These are phyloP conservation scores for Electrona antarctica DNA, from an alignment of 2,113 vertebrate species.

Conservation along the genomic window DNA sequence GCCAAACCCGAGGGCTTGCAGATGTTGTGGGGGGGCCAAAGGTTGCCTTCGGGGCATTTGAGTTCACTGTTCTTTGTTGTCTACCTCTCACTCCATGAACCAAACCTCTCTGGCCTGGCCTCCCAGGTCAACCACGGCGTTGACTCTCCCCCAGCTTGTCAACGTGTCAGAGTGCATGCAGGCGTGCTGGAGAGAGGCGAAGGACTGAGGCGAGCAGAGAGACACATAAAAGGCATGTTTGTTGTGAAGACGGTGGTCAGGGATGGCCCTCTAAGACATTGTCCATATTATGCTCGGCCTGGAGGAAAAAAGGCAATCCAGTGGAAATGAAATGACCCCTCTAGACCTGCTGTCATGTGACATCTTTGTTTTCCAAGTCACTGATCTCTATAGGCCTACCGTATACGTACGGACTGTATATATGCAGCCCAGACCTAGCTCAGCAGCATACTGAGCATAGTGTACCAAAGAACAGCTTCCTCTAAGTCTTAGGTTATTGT, in stretches of 20 bases:
- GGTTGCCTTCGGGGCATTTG: conserved; percentile 46
- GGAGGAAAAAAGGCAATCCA: conserved; percentile 53
- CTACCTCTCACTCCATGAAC: conserved; percentile 60
- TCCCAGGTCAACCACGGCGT: conserved; percentile 67
- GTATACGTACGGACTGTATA: no score
- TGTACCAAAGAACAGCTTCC: conserved; percentile 1
- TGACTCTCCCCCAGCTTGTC: conserved; percentile 67
- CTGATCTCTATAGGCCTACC: neutral
- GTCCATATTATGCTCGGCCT: conserved; percentile 56
- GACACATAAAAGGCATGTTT: conserved; percentile 63
- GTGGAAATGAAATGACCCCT: conserved; percentile 56
- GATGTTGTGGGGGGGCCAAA: conserved; percentile 53
- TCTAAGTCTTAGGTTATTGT: conserved; percentile 7
- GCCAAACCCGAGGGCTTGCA: conserved; percentile 44
- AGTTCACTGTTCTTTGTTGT: conserved; percentile 64
- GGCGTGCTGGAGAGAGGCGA: conserved; percentile 54
- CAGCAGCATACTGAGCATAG: neutral
- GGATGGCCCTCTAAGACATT: conserved; percentile 54
- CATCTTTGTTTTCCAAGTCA: conserved; percentile 63
- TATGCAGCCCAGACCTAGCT: conserved; percentile 15
- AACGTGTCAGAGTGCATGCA: conserved; percentile 69
- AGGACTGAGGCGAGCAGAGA: conserved; percentile 27
- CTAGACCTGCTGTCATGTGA: conserved; percentile 58
- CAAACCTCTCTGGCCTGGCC: conserved; percentile 54
- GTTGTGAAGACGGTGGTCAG: conserved; percentile 54